Conservation (phyloP, 2,888 invertebrate species). For the Chaetoderma sp. region DNA sequence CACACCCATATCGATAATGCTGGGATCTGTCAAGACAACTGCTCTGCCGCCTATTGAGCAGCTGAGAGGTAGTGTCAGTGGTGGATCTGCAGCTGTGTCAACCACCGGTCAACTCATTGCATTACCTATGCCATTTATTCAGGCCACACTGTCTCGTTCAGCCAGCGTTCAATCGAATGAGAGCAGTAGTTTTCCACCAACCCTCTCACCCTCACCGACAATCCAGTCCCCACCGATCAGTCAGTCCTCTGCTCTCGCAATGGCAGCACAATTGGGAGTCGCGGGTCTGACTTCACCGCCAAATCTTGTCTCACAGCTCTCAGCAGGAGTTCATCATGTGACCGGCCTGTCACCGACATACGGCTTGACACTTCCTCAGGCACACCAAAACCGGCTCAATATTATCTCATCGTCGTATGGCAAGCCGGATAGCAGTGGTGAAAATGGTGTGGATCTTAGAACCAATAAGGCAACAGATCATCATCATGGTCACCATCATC, state of each 20-base stretch:
- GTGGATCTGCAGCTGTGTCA: not conserved
- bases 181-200: not conserved
- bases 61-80: not conserved
- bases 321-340: too few species aligned
- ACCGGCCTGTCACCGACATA: not conserved
- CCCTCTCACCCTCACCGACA: not conserved
- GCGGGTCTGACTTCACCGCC: not conserved
- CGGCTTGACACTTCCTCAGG: conserved; percentile 14
- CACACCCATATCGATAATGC: conserved; percentile 42
- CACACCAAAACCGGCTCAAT: conserved; percentile 16
- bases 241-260: not conserved
- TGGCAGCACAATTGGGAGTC: not conserved
- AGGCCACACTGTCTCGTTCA: not conserved
- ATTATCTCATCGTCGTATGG: too few species aligned
- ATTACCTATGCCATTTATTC: not conserved
- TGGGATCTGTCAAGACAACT: conserved; percentile 20
- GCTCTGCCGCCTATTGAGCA: not conserved
- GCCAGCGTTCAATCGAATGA: not conserved
- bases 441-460: conserved; percentile 2
- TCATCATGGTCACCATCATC: too few species aligned
- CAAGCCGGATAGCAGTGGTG: too few species aligned
- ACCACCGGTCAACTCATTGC: not conserved
- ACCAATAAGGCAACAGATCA: too few species aligned
- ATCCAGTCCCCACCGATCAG: too few species aligned
- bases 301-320: not conserved